Evolutionary conservation across 2,888 invertebrate genomes (phyloP).

Genomic region (Agapetus fuscipes): DNA sequence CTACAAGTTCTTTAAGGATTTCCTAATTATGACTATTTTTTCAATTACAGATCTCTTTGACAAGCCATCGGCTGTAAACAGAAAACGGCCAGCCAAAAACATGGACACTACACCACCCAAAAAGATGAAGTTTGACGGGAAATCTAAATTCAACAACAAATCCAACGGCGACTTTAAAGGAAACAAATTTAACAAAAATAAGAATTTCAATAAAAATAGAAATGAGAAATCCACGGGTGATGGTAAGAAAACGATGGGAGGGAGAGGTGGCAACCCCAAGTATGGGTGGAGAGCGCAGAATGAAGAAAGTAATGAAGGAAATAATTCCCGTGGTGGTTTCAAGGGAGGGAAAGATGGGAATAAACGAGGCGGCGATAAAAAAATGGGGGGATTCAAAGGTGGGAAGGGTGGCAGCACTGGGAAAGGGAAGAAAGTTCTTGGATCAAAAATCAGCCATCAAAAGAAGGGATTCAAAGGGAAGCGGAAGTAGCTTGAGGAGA

Average conservation of each 20-base stretch:
- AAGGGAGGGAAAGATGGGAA: slow-evolving; percentile 18
- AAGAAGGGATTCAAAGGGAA: slow-evolving; percentile 12
- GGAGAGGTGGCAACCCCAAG: slow-evolving; percentile 20
- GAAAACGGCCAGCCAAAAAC: slow-evolving; percentile 4
- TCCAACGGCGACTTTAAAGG: no score
- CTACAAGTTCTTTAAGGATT: no score
- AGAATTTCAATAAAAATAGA: slow-evolving; percentile 23
- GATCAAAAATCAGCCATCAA: slow-evolving; percentile 22
- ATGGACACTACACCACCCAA: slow-evolving; percentile 1
- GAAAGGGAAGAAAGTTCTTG: slow-evolving; percentile 35
- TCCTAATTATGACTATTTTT: background rate
- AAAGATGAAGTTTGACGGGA: slow-evolving; percentile 6
- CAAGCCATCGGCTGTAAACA: slow-evolving; percentile 1
- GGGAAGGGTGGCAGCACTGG: slow-evolving; percentile 16
- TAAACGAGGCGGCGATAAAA: slow-evolving; percentile 17
- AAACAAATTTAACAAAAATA: slow-evolving; percentile 4
- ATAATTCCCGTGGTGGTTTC: slow-evolving; percentile 21
- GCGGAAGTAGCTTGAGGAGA: no score
- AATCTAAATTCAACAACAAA: slow-evolving; percentile 5
- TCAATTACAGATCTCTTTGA: slow-evolving; percentile 13
- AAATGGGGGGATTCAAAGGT: slow-evolving; percentile 12
- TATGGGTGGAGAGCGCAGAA: slow-evolving; percentile 20
- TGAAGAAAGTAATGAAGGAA: slow-evolving; percentile 18
- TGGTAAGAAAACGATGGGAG: slow-evolving; percentile 16
- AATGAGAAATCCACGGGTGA: slow-evolving; percentile 21